Evolutionary conservation across 2,113 vertebrate genomes (phyloP).

Genomic region (Crotalus helleri): DNA sequence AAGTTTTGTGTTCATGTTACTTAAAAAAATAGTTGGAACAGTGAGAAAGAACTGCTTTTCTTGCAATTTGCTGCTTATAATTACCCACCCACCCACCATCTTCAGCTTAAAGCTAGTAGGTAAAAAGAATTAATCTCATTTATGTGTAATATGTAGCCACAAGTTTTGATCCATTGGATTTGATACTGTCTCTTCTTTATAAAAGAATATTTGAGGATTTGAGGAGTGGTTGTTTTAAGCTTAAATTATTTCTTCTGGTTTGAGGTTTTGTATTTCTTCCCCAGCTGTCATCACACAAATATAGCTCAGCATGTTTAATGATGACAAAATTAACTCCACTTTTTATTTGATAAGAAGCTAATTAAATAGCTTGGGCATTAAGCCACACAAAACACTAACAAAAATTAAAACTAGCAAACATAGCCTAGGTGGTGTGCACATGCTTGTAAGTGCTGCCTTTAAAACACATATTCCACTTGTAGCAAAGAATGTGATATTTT

Average conservation of each 20-base stretch:
- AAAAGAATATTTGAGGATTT: too few species aligned
- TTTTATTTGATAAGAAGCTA: neutral
- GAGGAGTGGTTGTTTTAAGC: neutral
- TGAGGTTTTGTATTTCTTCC: neutral
- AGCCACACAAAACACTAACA: neutral
- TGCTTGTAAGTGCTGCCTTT: neutral
- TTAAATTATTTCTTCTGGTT: neutral
- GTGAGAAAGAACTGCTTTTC: too few species aligned
- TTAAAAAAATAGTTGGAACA: neutral
- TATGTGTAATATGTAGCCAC: too few species aligned
- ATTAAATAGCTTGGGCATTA: neutral
- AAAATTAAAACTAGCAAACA: neutral
- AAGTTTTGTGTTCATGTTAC: neutral
- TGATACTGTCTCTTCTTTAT: too few species aligned
- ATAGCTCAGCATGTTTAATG: neutral
- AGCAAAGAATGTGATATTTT: neutral
- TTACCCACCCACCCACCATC: neutral
- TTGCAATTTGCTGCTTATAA: too few species aligned
- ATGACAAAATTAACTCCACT: neutral
- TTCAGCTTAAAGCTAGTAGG: neutral
- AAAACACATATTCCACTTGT: neutral
- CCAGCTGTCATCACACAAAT: neutral
- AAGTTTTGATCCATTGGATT: too few species aligned
- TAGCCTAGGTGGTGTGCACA: neutral
- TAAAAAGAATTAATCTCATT: too few species aligned